Evolutionary conservation across 1,140 invertebrate genomes (phyloP).

Genomic region (Cylas formicarius): DNA sequence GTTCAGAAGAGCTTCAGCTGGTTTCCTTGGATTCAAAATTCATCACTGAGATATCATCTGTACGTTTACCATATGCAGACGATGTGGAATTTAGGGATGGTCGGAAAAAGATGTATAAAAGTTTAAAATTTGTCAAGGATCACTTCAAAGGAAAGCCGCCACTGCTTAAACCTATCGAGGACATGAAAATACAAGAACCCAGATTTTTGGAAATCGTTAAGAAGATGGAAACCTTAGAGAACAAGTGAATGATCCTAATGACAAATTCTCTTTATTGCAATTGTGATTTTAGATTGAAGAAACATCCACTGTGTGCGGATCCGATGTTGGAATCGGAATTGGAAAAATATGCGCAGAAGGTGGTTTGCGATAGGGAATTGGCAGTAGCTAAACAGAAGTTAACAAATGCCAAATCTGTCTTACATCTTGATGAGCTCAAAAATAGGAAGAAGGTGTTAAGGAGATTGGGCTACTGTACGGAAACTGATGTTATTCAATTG

Average conservation of each 20-base stretch:
- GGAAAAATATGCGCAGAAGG: slow-evolving; percentile 68
- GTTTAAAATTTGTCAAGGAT: slow-evolving; percentile 83
- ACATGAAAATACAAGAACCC: slow-evolving; percentile 90
- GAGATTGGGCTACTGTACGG: slow-evolving; percentile 84
- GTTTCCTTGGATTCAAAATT: slow-evolving; percentile 77
- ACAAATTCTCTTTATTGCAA: too few species aligned
- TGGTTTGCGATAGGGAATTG: slow-evolving; percentile 54
- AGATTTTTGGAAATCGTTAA: slow-evolving; percentile 73
- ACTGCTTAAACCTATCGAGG: slow-evolving; percentile 84
- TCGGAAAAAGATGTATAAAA: slow-evolving; percentile 76
- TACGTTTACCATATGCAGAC: slow-evolving; percentile 83
- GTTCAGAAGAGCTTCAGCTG: slow-evolving; percentile 80
- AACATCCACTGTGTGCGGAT: slow-evolving; percentile 79
- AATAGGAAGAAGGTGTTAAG: slow-evolving; percentile 89
- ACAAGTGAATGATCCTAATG: slow-evolving; percentile 56
- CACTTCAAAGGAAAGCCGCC: slow-evolving; percentile 81
- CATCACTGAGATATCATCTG: slow-evolving; percentile 81
- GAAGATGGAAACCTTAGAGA: slow-evolving; percentile 76
- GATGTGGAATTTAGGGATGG: slow-evolving; percentile 81
- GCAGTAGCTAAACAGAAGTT: slow-evolving; percentile 67
- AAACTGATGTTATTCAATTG: slow-evolving; percentile 93
- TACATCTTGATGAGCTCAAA: slow-evolving; percentile 97
- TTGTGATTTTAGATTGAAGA: slow-evolving; percentile 61
- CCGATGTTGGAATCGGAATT: slow-evolving; percentile 65
- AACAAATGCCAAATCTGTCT: slow-evolving; percentile 81